These are phyloP conservation scores for pig (Sus scrofa) DNA, from an alignment of 2,113 vertebrate species.

Conservation along the genomic window DNA sequence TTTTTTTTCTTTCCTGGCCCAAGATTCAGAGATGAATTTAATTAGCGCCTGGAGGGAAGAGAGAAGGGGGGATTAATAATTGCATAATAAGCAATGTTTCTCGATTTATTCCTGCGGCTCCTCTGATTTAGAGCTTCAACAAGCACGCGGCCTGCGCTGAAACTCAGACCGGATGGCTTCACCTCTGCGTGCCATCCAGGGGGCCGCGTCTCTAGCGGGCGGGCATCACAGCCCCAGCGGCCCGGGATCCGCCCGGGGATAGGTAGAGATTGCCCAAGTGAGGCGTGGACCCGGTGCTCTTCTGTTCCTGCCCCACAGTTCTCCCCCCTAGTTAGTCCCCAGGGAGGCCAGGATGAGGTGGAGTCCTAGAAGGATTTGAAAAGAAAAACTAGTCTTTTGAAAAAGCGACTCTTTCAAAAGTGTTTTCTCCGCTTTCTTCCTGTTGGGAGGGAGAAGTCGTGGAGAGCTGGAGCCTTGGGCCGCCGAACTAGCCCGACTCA, in stretches of 20 bases:
- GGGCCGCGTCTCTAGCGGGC: accelerated
- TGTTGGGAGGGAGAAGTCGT: not conserved
- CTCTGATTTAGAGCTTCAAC: conserved; percentile 61
- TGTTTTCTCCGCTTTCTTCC: not conserved
- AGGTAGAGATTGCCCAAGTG: not conserved
- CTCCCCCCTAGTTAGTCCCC: not conserved
- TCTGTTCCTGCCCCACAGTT: not conserved
- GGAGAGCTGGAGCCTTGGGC: not conserved
- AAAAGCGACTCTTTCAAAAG: not conserved
- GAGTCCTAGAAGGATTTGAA: not conserved
- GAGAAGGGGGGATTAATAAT: conserved; percentile 82
- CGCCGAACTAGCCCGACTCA: accelerated
- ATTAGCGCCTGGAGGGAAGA: conserved; percentile 86
- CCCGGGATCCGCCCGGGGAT: accelerated
- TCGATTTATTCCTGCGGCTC: conserved; percentile 83
- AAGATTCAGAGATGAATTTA: conserved; percentile 85
- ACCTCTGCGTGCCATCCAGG: accelerated
- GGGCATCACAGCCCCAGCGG: not conserved
- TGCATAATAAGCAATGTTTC: conserved; percentile 87
- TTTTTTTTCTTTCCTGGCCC: not conserved
- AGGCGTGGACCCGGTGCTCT: accelerated
- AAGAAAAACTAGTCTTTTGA: not conserved
- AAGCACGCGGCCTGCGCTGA: not conserved
- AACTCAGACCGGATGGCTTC: not conserved
- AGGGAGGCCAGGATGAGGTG: not conserved